phyloP scores from a whole-genome alignment of 2,113 vertebrate genomes.

The Cheilinus undulatus region DNA sequence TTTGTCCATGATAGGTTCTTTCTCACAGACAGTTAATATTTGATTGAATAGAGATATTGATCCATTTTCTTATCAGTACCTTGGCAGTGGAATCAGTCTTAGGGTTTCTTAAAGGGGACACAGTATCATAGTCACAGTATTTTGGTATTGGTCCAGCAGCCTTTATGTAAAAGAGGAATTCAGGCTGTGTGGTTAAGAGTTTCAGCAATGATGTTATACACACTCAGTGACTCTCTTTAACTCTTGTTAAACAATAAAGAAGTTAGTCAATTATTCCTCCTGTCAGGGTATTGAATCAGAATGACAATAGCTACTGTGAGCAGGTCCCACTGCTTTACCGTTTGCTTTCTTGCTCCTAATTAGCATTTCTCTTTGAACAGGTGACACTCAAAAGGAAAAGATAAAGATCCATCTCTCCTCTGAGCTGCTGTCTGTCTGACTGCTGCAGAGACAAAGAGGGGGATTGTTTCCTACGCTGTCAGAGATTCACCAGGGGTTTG shows the following conservation, averaged over 20 bases:
- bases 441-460: slow-evolving; percentile 26
- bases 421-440: slow-evolving; percentile 30
- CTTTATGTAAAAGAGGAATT: background rate
- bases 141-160: background rate
- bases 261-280: slow-evolving; percentile 47
- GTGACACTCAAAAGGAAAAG: slow-evolving; percentile 45
- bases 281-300: slow-evolving; percentile 34
- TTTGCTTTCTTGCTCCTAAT: slow-evolving; percentile 47
- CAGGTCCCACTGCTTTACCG: slow-evolving; percentile 5
- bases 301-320: slow-evolving; percentile 20
- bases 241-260: background rate
- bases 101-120: background rate
- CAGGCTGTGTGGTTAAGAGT: background rate
- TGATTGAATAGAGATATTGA: too few relatives aligned
- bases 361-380: slow-evolving; percentile 54
- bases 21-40: too few relatives aligned
- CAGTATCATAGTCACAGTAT: background rate
- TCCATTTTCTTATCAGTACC: background rate
- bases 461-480: slow-evolving; percentile 45
- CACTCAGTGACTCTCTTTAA: slow-evolving; percentile 14
- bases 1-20: too few relatives aligned
- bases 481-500: slow-evolving; percentile 41
- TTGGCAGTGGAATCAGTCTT: background rate
- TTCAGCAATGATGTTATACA: background rate
- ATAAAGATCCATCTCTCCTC: slow-evolving; percentile 45